Percentiles rank a stretch among this genome's conserved stretches.
Evolutionary conservation across 2,888 invertebrate genomes (phyloP).

Genomic region (Coenonympha glycerion): DNA sequence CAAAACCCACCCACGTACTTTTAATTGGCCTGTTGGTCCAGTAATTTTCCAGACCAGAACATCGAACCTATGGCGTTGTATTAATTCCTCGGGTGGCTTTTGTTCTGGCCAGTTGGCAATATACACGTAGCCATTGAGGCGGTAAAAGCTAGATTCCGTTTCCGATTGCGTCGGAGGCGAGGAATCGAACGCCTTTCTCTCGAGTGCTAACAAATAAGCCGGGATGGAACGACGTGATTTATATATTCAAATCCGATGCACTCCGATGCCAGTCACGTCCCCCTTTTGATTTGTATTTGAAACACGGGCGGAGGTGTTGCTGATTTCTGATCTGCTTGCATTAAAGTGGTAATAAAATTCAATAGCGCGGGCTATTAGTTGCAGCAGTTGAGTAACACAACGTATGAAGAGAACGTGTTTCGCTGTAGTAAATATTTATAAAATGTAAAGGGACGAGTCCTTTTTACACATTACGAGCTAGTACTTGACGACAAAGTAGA

Average conservation of each 20-base stretch:
- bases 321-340: constrained; percentile 42
- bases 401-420: neutral
- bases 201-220: constrained; percentile 59
- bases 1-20: neutral
- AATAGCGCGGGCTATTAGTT: constrained; percentile 39
- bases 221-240: constrained; percentile 55
- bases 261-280: constrained; percentile 58
- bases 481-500: too few species aligned
- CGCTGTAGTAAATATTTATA: neutral
- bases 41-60: neutral
- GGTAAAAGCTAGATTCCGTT: constrained; percentile 56
- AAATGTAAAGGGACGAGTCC: too few species aligned
- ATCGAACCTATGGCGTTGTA: neutral
- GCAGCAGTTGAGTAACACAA: constrained; percentile 10
- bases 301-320: constrained; percentile 52
- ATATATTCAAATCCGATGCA: constrained; percentile 66
- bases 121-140: constrained; percentile 42
- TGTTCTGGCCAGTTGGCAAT: constrained; percentile 15
- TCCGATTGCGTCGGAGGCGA: constrained; percentile 53
- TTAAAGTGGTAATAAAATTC: constrained; percentile 33
- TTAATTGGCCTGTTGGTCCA: neutral
- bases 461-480: too few species aligned
- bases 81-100: neutral
- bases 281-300: constrained; percentile 42
- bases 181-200: constrained; percentile 67